Percentiles rank a stretch among this genome's conserved stretches.
Evolutionary conservation across 2,113 vertebrate species (phyloP).

Genomic region (Gavialis gangeticus): DNA sequence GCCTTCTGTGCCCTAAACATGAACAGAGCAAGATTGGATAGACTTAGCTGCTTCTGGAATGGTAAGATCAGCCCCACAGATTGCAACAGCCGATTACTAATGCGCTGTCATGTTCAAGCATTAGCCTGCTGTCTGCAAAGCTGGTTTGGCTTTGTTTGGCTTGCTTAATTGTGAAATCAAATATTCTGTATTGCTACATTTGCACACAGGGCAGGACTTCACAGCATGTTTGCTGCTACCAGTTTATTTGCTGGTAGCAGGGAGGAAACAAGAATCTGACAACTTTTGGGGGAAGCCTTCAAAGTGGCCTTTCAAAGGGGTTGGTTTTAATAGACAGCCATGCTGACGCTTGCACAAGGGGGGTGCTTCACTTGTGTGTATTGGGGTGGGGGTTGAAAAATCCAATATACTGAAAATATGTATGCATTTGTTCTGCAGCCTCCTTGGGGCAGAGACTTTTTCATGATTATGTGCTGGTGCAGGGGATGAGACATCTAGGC

Average conservation of each 20-base stretch:
- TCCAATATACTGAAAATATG: background rate
- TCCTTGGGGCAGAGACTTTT: background rate
- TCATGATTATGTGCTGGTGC: background rate
- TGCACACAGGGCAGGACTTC: background rate
- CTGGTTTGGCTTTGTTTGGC: background rate
- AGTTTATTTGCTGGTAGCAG: background rate
- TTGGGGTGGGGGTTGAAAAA: background rate
- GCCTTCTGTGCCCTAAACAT: background rate
- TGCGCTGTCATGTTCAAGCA: background rate
- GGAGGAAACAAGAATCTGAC: background rate
- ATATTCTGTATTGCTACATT: background rate
- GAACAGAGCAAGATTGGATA: background rate
- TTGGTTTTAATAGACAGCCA: background rate
- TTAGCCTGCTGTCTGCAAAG: background rate
- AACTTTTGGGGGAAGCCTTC: background rate
- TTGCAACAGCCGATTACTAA: background rate
- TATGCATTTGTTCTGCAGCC: background rate
- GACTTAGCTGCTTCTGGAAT: background rate
- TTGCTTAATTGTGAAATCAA: background rate
- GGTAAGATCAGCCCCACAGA: rapidly evolving
- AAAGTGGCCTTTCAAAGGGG: background rate
- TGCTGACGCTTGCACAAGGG: background rate
- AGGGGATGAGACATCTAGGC: background rate
- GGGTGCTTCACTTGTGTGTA: rapidly evolving
- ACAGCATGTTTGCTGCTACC: background rate